Percentiles rank a stretch among this genome's conserved stretches.
Evolutionary conservation across 1,140 invertebrate species (phyloP).

Genomic region (Catajapyx aquilonaris): DNA sequence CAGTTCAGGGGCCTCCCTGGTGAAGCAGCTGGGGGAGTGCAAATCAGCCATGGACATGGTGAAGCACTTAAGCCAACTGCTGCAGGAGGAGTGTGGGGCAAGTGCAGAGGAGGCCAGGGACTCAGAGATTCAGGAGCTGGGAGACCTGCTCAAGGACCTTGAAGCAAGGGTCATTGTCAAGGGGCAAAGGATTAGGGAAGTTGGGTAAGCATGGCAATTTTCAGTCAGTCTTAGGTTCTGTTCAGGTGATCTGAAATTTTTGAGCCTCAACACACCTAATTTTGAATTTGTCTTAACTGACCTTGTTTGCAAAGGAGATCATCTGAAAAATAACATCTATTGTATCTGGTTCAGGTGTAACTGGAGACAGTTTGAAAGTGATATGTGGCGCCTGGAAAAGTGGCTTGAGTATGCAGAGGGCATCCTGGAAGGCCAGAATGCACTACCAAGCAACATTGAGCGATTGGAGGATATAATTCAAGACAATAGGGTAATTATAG

Average conservation of each 20-base stretch:
- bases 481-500: constrained; percentile 27
- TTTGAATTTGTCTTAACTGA: too few relatives aligned
- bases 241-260: too few relatives aligned
- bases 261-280: too few relatives aligned
- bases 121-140: constrained; percentile 38
- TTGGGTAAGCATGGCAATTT: constrained; percentile 36
- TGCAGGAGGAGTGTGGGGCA: constrained; percentile 48
- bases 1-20: constrained; percentile 16
- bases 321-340: too few relatives aligned
- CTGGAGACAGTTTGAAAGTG: constrained; percentile 70
- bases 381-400: constrained; percentile 70
- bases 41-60: constrained; percentile 53
- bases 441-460: constrained; percentile 53
- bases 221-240: too few relatives aligned
- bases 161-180: constrained; percentile 43
- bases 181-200: constrained; percentile 46
- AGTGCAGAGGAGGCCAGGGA: constrained; percentile 38
- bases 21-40: constrained; percentile 41
- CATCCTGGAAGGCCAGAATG: constrained; percentile 40
- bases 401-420: constrained; percentile 77
- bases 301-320: too few relatives aligned
- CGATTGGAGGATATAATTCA: constrained; percentile 66
- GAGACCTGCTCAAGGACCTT: constrained; percentile 41
- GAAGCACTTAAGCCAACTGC: constrained; percentile 46
- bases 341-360: constrained; percentile 52